Conservation (phyloP, 2,888 invertebrate species). For the Drosophila lutescens region DNA sequence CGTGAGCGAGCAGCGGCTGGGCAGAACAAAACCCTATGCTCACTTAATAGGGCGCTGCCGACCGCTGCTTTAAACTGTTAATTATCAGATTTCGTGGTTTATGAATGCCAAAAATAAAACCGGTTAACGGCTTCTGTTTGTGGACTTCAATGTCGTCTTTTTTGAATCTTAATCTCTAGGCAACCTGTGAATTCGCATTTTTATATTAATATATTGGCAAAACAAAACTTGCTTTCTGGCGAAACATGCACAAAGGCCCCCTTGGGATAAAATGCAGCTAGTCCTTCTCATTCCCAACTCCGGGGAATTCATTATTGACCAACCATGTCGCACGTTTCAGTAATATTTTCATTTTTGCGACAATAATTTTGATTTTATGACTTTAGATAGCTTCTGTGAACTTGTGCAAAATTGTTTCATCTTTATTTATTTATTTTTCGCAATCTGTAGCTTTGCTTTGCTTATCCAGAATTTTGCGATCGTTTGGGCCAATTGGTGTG, state of each 20-base stretch:
- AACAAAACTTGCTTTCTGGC: constrained; percentile 5
- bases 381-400: constrained; percentile 5
- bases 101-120: constrained; percentile 39
- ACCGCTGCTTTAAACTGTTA: constrained; percentile 1
- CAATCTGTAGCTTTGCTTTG: constrained; percentile 9
- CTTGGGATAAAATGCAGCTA: neutral
- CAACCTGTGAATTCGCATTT: constrained; percentile 6
- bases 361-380: constrained; percentile 13
- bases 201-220: constrained; percentile 4
- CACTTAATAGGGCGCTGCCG: no score
- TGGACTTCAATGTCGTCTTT: constrained; percentile 15
- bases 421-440: constrained; percentile 18
- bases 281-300: neutral
- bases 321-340: constrained; percentile 11
- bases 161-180: constrained; percentile 4
- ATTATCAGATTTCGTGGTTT: constrained; percentile 1
- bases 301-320: neutral
- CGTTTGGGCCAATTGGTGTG: constrained; percentile 13
- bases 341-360: constrained; percentile 5
- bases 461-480: constrained; percentile 44
- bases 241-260: neutral
- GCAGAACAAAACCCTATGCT: no score
- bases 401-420: constrained; percentile 10
- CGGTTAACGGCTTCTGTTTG: constrained; percentile 32
- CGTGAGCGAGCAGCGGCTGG: no score